Evolutionary conservation across 1,140 invertebrate genomes (phyloP).

Genomic region (Antheraea pernyi): DNA sequence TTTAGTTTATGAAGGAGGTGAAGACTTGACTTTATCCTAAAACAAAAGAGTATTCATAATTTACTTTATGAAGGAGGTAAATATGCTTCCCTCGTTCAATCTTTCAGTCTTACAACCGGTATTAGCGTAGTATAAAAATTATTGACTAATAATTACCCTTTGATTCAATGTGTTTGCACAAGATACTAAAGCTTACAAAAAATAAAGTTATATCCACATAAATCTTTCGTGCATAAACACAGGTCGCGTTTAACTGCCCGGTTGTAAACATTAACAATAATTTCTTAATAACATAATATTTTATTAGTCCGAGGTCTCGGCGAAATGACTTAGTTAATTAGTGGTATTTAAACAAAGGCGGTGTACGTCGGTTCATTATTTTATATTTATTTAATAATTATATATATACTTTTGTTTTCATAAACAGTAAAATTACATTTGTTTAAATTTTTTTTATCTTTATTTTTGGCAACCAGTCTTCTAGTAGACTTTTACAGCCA

Average conservation of each 20-base stretch:
- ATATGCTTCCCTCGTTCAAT: too few relatives aligned
- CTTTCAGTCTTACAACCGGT: too few relatives aligned
- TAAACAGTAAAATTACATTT: too few relatives aligned
- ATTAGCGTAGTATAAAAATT: neutral
- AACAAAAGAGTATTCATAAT: too few relatives aligned
- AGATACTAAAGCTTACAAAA: neutral
- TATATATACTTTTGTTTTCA: too few relatives aligned
- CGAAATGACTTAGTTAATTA: conserved; percentile 71
- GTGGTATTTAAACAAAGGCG: conserved; percentile 58
- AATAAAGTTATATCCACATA: conserved; percentile 24
- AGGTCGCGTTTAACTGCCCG: conserved; percentile 30
- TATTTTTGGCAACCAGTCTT: too few relatives aligned
- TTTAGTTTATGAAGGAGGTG: too few relatives aligned
- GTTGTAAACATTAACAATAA: conserved; percentile 57
- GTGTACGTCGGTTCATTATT: neutral
- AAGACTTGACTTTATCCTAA: too few relatives aligned
- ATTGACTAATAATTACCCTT: neutral
- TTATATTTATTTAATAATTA: neutral
- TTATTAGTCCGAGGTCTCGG: conserved; percentile 55
- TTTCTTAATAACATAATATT: conserved; percentile 67
- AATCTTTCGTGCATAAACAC: conserved; percentile 14
- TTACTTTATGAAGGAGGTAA: too few relatives aligned
- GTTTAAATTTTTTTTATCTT: too few relatives aligned
- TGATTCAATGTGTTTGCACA: neutral
- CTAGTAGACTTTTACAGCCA: too few relatives aligned